Evolutionary conservation across 2,888 invertebrate species (phyloP), one percentile per base, ranked within the genome.

Genomic region (Tethea ocularis): DNA sequence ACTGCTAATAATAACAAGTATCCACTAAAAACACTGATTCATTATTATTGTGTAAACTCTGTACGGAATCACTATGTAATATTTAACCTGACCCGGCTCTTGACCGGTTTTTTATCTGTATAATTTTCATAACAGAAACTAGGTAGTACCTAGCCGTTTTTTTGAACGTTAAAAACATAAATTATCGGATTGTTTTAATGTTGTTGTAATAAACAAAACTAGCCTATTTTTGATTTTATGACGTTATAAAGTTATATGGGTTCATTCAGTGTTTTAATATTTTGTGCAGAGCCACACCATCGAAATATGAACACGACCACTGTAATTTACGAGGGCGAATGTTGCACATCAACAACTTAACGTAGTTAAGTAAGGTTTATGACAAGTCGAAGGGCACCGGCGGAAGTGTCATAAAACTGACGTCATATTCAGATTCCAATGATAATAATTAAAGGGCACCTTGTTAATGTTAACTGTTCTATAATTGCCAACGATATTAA

Each of bases 391-490:
- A 74, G 77, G 84, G 84, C 78, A 82, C 82, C 83, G 82, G 84
- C 91, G 91, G 92, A 93, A 89, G 83, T 84, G 82, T 82, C 83
- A 78, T 91, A 90, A 87, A 89, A 80, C 82, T 76, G 69, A 77
- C 81, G 79, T 83, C 87, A 83, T 81, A 82, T 78, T 78, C 83
- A 84, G 91, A 90, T 90, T 88, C 80, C 76, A 71, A 78, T 81
- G 90, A 91, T 92, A 91, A 87, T 86, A 81, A 84, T 87, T 86
- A 89, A 88, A 84, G 87, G 80, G 84, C 86, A 87, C 86, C 91
- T 91, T 87, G 90, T 93, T 92, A 90, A 87, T 87, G 78, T 88
- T 87, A 90, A 91, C 86, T 82, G 86, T 82, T 87, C 83, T 83
- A 85, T 90, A 87, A 89, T 87, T 86, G 84, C 82, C 75, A 72